Percentiles rank a stretch among this genome's conserved stretches.
Conservation (phyloP, 2,888 invertebrate genomes). For the Lysandra bellargus region DNA sequence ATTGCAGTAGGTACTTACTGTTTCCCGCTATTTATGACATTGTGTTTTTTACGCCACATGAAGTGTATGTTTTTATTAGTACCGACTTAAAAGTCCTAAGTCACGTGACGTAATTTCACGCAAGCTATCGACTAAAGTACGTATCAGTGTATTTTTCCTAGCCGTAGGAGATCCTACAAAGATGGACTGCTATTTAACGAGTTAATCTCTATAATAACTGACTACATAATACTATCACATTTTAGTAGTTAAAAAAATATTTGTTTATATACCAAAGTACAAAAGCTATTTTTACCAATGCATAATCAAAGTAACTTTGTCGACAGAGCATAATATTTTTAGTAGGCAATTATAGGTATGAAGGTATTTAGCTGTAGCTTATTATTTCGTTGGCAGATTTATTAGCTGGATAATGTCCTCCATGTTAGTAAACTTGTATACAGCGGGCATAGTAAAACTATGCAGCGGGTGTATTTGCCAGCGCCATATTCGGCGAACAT, state of each 20-base stretch:
- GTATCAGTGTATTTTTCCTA: too few relatives aligned
- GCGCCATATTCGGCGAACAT: constrained; percentile 13
- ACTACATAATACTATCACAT: too few relatives aligned
- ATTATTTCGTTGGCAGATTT: constrained; percentile 21
- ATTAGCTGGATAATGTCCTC: not conserved
- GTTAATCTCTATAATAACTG: too few relatives aligned
- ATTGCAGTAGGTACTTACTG: not conserved
- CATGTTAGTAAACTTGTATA: constrained; percentile 5
- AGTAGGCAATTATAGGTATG: not conserved
- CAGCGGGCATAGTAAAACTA: too few relatives aligned
- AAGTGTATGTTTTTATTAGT: constrained; percentile 17
- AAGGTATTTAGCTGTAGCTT: not conserved
- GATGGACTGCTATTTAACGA: too few relatives aligned
- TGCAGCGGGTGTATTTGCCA: not conserved
- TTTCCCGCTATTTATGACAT: constrained; percentile 11
- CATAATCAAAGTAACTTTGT: too few relatives aligned
- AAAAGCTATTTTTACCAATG: too few relatives aligned
- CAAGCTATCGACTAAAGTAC: not conserved
- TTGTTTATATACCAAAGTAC: too few relatives aligned
- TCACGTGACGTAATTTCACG: not conserved
- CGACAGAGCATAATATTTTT: not conserved
- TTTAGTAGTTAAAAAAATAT: too few relatives aligned
- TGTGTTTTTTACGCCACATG: not conserved
- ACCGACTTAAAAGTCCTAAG: not conserved
- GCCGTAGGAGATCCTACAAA: not conserved